These are phyloP conservation scores for Odontamblyopus rebecca DNA, from an alignment of 2,797 vertebrate genomes.

Conservation along the genomic window DNA sequence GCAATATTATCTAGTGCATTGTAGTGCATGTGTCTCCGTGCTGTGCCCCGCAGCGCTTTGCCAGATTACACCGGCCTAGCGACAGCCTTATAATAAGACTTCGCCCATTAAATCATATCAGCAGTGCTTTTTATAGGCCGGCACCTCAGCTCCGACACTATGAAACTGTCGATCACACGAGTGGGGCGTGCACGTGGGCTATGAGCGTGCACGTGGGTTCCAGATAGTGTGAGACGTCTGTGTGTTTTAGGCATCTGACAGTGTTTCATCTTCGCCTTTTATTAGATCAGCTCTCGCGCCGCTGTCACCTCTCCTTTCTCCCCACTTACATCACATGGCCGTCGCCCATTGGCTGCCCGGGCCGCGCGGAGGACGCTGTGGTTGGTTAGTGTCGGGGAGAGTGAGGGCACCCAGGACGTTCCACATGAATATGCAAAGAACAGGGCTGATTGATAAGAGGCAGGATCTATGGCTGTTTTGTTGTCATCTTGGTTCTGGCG, in stretches of 20 bases:
- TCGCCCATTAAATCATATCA: constrained; percentile 81
- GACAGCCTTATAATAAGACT: constrained; percentile 81
- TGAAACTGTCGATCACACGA: constrained; percentile 70
- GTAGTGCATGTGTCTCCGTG: constrained; percentile 70
- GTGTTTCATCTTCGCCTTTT: constrained; percentile 77
- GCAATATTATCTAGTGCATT: constrained; percentile 74
- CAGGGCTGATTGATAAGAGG: constrained; percentile 22
- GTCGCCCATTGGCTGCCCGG: constrained; percentile 38
- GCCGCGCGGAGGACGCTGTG: constrained; percentile 49
- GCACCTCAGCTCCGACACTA: constrained; percentile 72
- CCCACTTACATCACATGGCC: constrained; percentile 64
- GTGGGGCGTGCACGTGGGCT: constrained; percentile 31
- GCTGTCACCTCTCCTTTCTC: constrained; percentile 74
- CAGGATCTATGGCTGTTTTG: constrained; percentile 25
- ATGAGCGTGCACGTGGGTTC: constrained; percentile 15
- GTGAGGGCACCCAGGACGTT: constrained; percentile 42
- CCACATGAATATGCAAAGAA: constrained; percentile 42
- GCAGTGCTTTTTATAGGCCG: constrained; percentile 80
- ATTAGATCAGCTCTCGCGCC: constrained; percentile 76
- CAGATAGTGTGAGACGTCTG: constrained; percentile 54
- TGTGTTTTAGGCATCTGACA: constrained; percentile 71
- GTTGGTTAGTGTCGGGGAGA: constrained; percentile 46
- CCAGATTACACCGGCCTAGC: constrained; percentile 76
- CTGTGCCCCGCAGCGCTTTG: constrained; percentile 72
- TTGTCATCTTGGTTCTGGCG: constrained; percentile 16